Evolutionary conservation across 2,888 invertebrate species (phyloP), one percentile per base, ranked within the genome.

Genomic region (Xylota sylvarum): DNA sequence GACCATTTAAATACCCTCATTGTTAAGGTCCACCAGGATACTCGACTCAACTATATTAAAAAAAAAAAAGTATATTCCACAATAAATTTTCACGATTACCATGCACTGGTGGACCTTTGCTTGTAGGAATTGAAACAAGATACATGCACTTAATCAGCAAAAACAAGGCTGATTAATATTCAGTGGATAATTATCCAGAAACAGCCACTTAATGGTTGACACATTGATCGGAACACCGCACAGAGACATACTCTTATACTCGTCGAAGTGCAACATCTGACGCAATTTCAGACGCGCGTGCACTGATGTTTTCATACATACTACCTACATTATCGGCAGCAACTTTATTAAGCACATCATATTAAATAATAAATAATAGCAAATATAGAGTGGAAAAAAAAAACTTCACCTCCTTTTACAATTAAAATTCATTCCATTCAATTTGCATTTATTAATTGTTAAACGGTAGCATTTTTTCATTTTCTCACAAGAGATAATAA

Each of bases 361-460:
- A 14, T 40, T 50, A 56, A 37, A 37, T 37, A 69, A 50, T 65
- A 55, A 64, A 70, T 43, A 64, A 65, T 60, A 40, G 56, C 2
- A 43, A 80, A 30, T n/a, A 52, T 27, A 30, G 58, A 72, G 0
- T 1, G n/a, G 5, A 9, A 65, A 78, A 58, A 60, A 60, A 67
- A 55, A 17, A 52, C 23, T 5, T 2, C 58, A 30, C 27, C 58
- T 58, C 76, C 46, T 72, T 84, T 85, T 55, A 72, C 76, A 80
- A 85, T 81, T 81, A 85, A 85, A 81, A 76, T 85, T 76, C 85
- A 81, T 85, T 85, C 58, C 80, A 85, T 85, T 76, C 52, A 85
- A 85, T 85, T 85, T 85, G 85, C 85, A 81, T 85, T n/a, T 80
- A 74, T 65, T 76, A 81, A 85, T 81, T 76, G 64, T 72, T 72